phyloP scores from a whole-genome alignment of 2,888 invertebrate genomes.

The Diploptera punctata region DNA sequence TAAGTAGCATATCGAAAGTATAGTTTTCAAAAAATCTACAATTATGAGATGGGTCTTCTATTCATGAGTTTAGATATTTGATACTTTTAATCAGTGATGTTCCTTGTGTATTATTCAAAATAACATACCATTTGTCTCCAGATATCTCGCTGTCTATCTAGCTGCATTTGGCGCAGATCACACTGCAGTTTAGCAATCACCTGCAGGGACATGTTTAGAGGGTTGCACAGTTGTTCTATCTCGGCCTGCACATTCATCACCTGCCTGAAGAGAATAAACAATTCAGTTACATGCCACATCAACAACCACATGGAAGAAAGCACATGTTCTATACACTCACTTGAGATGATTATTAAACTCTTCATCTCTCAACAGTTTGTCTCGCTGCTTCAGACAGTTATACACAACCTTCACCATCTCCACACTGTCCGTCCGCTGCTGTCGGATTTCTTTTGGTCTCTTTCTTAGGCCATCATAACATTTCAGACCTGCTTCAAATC shows the following conservation, averaged over 20 bases:
- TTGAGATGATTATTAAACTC: not conserved
- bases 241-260: conserved; percentile 43
- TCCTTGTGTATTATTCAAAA: too few relatives aligned
- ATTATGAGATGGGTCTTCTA: too few relatives aligned
- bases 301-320: too few relatives aligned
- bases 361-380: conserved; percentile 55
- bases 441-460: conserved; percentile 56
- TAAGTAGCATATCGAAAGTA: too few relatives aligned
- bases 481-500: conserved; percentile 57
- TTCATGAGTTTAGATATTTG: too few relatives aligned
- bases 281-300: too few relatives aligned
- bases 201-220: conserved; percentile 41
- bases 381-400: conserved; percentile 62
- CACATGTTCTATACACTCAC: not conserved
- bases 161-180: conserved; percentile 42
- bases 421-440: conserved; percentile 57
- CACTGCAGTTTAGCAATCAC: conserved; percentile 42
- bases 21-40: too few relatives aligned
- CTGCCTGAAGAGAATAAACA: conserved; percentile 40
- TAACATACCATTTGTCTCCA: conserved; percentile 42
- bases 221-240: conserved; percentile 42
- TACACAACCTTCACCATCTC: conserved; percentile 64
- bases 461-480: conserved; percentile 57
- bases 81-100: too few relatives aligned
- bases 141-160: conserved; percentile 46